phyloP scores from a whole-genome alignment of 1,140 invertebrate species.

The Drosophila takahashii region DNA sequence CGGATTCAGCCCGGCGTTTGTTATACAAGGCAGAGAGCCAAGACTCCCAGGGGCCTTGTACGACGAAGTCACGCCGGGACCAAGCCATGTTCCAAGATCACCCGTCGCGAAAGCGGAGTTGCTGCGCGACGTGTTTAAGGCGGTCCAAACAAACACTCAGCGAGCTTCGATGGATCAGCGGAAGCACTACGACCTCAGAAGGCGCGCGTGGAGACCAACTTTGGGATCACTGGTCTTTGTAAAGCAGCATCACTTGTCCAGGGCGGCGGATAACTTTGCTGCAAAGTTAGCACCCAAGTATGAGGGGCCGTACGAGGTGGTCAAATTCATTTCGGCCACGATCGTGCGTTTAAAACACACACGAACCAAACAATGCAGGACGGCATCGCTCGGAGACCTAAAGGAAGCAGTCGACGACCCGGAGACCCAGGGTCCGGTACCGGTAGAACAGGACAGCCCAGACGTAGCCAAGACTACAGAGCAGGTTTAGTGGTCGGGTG shows the following conservation, averaged over 20 bases:
- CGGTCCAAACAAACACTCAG: neutral
- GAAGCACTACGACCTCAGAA: too few species aligned
- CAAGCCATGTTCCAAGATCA: neutral
- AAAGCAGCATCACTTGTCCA: too few species aligned
- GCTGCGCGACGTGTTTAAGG: neutral
- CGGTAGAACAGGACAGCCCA: neutral
- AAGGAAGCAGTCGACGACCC: neutral
- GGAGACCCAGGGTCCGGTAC: neutral
- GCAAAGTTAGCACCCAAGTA: too few species aligned
- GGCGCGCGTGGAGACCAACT: too few species aligned
- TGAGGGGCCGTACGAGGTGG: neutral
- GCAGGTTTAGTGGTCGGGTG: neutral
- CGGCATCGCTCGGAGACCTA: neutral
- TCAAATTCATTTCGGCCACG: neutral
- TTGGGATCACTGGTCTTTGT: too few species aligned
- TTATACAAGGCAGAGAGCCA: neutral
- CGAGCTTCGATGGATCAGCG: neutral
- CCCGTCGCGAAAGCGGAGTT: neutral
- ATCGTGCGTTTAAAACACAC: neutral
- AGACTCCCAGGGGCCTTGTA: constrained; percentile 1
- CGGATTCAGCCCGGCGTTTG: neutral
- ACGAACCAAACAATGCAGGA: neutral
- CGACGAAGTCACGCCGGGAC: neutral
- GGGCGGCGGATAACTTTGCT: too few species aligned
- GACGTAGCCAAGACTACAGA: neutral